Percentiles rank a stretch among this genome's conserved stretches.
Evolutionary conservation across 2,888 invertebrate species (phyloP).

Genomic region (Suillia variegata): DNA sequence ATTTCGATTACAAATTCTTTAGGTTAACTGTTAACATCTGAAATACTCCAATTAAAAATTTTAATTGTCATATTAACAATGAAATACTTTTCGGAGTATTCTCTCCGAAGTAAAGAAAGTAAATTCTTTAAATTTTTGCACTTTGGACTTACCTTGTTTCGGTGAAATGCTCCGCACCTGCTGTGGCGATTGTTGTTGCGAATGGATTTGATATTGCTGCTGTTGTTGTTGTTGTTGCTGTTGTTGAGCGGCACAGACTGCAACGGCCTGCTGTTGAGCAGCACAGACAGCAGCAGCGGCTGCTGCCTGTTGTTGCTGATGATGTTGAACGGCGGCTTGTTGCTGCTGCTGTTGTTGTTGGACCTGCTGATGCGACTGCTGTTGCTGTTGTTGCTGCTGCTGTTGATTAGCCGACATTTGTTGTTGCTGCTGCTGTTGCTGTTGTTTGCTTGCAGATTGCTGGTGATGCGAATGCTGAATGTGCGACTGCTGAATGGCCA

Average conservation of each 20-base stretch:
- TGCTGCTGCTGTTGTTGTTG: slow-evolving; percentile 54
- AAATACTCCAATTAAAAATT: too few relatives aligned
- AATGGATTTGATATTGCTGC: slow-evolving; percentile 60
- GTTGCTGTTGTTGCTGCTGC: slow-evolving; percentile 50
- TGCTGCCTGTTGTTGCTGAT: slow-evolving; percentile 46
- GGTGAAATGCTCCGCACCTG: slow-evolving; percentile 58
- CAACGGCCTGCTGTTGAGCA: slow-evolving; percentile 50
- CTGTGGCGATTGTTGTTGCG: slow-evolving; percentile 61
- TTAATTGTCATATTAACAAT: too few relatives aligned
- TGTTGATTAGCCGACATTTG: slow-evolving; percentile 28
- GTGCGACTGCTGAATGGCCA: slow-evolving; percentile 62
- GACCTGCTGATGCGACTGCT: slow-evolving; percentile 53
- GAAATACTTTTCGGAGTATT: too few relatives aligned
- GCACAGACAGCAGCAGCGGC: slow-evolving; percentile 52
- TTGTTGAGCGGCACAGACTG: slow-evolving; percentile 42
- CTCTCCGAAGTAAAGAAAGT: too few relatives aligned
- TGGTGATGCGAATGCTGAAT: slow-evolving; percentile 56
- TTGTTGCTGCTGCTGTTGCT: slow-evolving; percentile 35
- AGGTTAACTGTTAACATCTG: too few relatives aligned
- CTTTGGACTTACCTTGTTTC: slow-evolving; percentile 61
- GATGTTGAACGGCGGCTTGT: slow-evolving; percentile 43
- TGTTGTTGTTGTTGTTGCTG: slow-evolving; percentile 59
- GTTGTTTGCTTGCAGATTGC: slow-evolving; percentile 42
- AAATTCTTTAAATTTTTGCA: too few relatives aligned
- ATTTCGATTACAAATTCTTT: too few relatives aligned